A percentile compares a stretch with the other conserved stretches of the same genome.
Conservation (phyloP, 2,113 vertebrate species). For the Microcebus griseorufus region DNA sequence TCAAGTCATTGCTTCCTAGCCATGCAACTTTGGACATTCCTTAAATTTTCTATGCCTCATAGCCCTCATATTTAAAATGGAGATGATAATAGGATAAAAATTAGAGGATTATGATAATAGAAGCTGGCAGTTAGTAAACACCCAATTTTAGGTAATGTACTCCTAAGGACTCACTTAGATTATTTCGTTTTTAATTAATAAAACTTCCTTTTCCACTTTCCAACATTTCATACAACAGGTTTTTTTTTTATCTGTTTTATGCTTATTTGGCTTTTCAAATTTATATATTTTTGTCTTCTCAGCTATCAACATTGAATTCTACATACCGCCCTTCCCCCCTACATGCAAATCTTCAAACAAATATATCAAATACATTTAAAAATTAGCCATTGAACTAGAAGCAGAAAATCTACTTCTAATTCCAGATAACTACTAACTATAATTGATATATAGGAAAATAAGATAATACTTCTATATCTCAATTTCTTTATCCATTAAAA, state of each 20-base stretch:
- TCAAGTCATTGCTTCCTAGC: background rate
- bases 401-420: background rate
- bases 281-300: background rate
- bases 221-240: background rate
- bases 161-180: background rate
- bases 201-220: background rate
- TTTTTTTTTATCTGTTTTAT: background rate
- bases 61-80: background rate
- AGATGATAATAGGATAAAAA: background rate
- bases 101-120: background rate
- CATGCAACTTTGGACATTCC: background rate
- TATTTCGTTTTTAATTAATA: background rate
- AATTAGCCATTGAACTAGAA: background rate
- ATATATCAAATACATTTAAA: background rate
- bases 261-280: background rate
- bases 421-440: background rate
- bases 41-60: background rate
- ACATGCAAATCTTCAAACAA: background rate
- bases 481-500: background rate
- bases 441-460: background rate
- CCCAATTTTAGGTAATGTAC: background rate
- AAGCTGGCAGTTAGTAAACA: background rate
- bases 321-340: fast-evolving
- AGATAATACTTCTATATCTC: background rate
- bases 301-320: background rate